Evolutionary conservation across 2,113 vertebrate species (phyloP).

Genomic region (Dasyornis broadbenti): DNA sequence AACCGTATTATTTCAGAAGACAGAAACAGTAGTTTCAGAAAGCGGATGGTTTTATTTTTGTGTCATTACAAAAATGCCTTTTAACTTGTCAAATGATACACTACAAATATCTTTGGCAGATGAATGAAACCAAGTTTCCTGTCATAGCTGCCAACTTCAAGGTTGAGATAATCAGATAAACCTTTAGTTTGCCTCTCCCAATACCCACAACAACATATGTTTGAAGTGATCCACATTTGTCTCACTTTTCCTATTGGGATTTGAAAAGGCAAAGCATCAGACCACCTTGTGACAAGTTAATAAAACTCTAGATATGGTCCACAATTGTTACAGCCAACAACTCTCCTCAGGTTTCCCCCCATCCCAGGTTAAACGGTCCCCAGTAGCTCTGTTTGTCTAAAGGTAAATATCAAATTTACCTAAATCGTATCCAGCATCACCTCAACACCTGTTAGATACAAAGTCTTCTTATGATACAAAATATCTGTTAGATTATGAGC

Average conservation of each 20-base stretch:
- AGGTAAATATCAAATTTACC: not conserved
- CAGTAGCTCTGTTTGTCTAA: not conserved
- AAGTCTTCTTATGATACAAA: not conserved
- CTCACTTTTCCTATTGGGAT: constrained; percentile 4
- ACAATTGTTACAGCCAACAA: not conserved
- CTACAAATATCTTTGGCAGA: constrained; percentile 51
- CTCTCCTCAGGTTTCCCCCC: not conserved
- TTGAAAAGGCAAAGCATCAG: not conserved
- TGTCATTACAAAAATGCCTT: constrained; percentile 48
- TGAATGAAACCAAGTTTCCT: constrained; percentile 50
- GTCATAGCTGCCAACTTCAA: constrained; percentile 49
- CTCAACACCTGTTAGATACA: not conserved
- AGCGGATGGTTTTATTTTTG: constrained; percentile 45
- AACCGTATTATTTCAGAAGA: not conserved
- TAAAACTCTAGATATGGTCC: not conserved
- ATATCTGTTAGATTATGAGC: not conserved
- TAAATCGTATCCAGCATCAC: not conserved
- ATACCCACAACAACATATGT: constrained; percentile 20
- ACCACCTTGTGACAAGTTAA: not conserved
- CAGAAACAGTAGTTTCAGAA: constrained; percentile 1
- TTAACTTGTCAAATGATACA: constrained; percentile 25
- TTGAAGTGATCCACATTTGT: not conserved
- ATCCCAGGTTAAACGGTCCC: not conserved
- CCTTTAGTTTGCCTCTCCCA: constrained; percentile 39
- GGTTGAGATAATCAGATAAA: constrained; percentile 57